These are phyloP conservation scores for Colinus virginianus DNA, from an alignment of 2,113 vertebrate genomes.

Conservation along the genomic window DNA sequence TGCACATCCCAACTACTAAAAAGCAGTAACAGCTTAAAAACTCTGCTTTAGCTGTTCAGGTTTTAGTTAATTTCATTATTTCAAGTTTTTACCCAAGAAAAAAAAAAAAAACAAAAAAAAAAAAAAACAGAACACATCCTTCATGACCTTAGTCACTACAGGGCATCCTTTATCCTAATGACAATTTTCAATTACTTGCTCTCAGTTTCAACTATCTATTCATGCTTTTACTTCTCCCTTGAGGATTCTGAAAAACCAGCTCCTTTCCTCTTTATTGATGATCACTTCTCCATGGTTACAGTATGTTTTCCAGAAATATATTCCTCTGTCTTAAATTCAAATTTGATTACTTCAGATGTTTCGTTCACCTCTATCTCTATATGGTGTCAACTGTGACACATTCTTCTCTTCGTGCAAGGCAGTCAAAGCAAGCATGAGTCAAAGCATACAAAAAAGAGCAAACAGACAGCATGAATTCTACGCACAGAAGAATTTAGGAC, in stretches of 20 bases:
- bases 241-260: neutral
- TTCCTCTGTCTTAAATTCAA: neutral
- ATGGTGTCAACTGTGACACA: neutral
- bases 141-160: neutral
- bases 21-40: neutral
- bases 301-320: neutral
- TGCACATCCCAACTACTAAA: neutral
- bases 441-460: neutral
- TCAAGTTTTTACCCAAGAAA: neutral
- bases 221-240: neutral
- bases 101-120: neutral
- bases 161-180: neutral
- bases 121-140: no score
- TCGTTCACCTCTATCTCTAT: neutral
- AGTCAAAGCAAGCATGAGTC: neutral
- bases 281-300: neutral
- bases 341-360: neutral
- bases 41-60: neutral
- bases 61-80: neutral
- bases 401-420: neutral
- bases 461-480: neutral
- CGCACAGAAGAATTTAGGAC: neutral
- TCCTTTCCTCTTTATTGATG: neutral
- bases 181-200: neutral
- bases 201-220: neutral